phyloP scores from a whole-genome alignment of 2,113 vertebrate genomes.

The Martes martes region DNA sequence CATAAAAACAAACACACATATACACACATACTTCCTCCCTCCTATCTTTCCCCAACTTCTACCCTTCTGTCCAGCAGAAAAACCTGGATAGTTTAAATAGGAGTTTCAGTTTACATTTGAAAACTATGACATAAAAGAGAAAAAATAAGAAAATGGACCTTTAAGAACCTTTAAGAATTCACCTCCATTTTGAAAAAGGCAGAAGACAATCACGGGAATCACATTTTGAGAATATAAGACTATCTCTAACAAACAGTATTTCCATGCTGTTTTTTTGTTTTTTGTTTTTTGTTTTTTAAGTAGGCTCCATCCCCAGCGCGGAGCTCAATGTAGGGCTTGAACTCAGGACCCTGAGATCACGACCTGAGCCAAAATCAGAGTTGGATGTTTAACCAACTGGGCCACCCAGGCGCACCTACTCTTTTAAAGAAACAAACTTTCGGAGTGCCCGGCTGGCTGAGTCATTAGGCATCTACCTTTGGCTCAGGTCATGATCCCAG shows the following conservation, averaged over 20 bases:
- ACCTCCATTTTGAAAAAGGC: not conserved
- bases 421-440: not conserved
- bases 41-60: not conserved
- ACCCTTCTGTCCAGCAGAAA: not conserved
- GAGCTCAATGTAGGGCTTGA: not conserved
- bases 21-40: not conserved
- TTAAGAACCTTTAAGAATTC: constrained; percentile 17
- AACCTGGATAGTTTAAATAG: not conserved
- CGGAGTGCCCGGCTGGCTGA: too few species aligned
- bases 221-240: not conserved
- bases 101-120: not conserved
- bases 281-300: not conserved
- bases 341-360: not conserved
- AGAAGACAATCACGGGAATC: not conserved
- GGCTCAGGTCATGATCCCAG: too few species aligned
- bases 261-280: not conserved
- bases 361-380: not conserved
- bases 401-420: not conserved
- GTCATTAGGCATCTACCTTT: too few species aligned
- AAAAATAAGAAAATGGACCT: not conserved
- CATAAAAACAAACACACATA: not conserved
- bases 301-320: not conserved
- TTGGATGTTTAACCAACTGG: not conserved
- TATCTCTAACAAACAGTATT: not conserved
- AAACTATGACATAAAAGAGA: not conserved